phyloP scores from a whole-genome alignment of 1,140 invertebrate genomes.

The Ostrea denselamellosa region DNA sequence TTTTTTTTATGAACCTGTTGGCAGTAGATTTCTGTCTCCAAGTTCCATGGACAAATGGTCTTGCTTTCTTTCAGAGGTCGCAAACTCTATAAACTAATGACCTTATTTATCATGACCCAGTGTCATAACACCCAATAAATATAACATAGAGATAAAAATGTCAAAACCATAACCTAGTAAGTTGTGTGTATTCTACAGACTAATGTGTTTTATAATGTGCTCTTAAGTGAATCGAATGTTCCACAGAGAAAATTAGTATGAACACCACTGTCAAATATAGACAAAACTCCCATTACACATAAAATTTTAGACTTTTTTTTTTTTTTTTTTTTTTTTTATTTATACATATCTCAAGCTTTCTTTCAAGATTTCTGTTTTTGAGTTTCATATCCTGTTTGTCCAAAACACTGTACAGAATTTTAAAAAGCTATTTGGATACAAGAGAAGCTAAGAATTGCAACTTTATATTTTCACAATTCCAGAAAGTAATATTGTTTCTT shows the following conservation, averaged over 20 bases:
- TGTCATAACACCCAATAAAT: not conserved
- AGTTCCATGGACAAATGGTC: not conserved
- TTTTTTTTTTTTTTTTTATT: not conserved
- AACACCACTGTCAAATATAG: not conserved
- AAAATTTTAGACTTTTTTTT: not conserved
- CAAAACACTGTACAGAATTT: constrained; percentile 1
- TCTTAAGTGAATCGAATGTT: not conserved
- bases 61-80: not conserved
- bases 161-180: not conserved
- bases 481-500: no score
- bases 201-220: not conserved
- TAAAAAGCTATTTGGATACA: not conserved
- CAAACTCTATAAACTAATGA: not conserved
- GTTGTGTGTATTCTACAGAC: not conserved
- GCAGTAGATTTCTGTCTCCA: not conserved
- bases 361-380: not conserved
- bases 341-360: not conserved
- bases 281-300: not conserved
- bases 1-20: not conserved
- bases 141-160: not conserved
- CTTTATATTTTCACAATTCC: no score
- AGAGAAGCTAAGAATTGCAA: no score
- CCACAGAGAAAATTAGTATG: not conserved
- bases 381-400: not conserved
- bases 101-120: not conserved